phyloP scores from a whole-genome alignment of 2,113 vertebrate genomes.

The Orientallactaga bullata region DNA sequence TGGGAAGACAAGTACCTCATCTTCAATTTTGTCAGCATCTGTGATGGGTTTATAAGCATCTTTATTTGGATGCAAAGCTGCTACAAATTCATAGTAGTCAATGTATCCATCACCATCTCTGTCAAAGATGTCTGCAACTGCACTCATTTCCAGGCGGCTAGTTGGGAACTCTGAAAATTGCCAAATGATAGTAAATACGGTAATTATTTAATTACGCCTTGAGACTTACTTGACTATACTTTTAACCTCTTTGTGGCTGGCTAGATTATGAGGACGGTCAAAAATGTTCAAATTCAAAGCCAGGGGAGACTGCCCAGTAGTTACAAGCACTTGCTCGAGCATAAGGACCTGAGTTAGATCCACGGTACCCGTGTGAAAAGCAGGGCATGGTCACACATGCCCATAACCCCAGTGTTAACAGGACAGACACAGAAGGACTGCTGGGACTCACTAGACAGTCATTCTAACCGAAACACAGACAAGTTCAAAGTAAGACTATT shows the following conservation, averaged over 20 bases:
- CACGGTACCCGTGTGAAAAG: too few species aligned
- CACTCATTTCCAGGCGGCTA: conserved; percentile 98
- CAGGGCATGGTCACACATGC: too few species aligned
- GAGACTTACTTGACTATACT: neutral
- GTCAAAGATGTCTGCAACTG: conserved; percentile 99
- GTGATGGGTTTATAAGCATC: conserved; percentile 98
- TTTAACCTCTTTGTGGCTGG: neutral
- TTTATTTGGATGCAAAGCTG: conserved; percentile 98
- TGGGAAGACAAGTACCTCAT: conserved; percentile 90
- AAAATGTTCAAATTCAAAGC: neutral
- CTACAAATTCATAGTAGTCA: conserved; percentile 99
- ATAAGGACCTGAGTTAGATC: too few species aligned
- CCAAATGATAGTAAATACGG: neutral
- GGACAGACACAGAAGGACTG: too few species aligned
- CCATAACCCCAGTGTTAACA: too few species aligned
- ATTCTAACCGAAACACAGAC: too few species aligned
- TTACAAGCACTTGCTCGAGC: neutral
- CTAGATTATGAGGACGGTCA: neutral
- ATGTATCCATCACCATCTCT: conserved; percentile 98
- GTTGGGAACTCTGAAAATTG: conserved; percentile 94
- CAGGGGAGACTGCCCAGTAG: neutral
- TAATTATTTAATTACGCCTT: neutral
- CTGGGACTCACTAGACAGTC: too few species aligned
- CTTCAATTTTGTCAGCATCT: conserved; percentile 99
- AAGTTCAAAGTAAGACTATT: too few species aligned